Evolutionary conservation across 1,140 invertebrate genomes (phyloP).

Genomic region (Euura saliciscinereae): DNA sequence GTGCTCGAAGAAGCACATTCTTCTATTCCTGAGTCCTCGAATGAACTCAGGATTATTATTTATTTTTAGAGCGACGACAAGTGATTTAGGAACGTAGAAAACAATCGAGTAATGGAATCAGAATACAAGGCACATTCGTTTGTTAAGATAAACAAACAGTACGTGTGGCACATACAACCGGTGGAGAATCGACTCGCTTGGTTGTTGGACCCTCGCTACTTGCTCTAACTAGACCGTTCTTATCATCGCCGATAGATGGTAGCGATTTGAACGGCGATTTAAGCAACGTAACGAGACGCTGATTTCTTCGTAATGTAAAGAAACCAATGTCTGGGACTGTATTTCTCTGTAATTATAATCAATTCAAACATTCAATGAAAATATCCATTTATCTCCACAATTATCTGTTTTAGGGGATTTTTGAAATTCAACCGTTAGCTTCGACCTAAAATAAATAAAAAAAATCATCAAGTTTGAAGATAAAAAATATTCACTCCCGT

Average conservation of each 20-base stretch:
- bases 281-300: conserved; percentile 51
- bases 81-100: too few species aligned
- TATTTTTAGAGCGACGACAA: too few species aligned
- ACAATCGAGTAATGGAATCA: too few species aligned
- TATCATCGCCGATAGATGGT: conserved; percentile 48
- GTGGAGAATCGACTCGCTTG: conserved; percentile 40
- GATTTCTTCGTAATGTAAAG: conserved; percentile 54
- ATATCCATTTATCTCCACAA: too few species aligned
- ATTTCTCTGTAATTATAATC: conserved; percentile 49
- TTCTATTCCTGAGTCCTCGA: too few species aligned
- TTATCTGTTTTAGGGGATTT: too few species aligned
- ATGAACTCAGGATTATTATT: too few species aligned
- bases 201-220: conserved; percentile 49
- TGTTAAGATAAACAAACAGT: conserved; percentile 25
- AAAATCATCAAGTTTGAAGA: too few species aligned
- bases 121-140: background rate
- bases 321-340: conserved; percentile 51
- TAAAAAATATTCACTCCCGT: too few species aligned
- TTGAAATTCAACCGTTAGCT: too few species aligned
- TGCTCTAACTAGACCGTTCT: conserved; percentile 51
- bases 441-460: too few species aligned
- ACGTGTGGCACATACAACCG: conserved; percentile 49
- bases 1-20: too few species aligned
- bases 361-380: background rate
- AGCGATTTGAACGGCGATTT: conserved; percentile 56